These are phyloP conservation scores for Laterallus jamaicensis DNA, from an alignment of 2,113 vertebrate genomes.

Conservation along the genomic window DNA sequence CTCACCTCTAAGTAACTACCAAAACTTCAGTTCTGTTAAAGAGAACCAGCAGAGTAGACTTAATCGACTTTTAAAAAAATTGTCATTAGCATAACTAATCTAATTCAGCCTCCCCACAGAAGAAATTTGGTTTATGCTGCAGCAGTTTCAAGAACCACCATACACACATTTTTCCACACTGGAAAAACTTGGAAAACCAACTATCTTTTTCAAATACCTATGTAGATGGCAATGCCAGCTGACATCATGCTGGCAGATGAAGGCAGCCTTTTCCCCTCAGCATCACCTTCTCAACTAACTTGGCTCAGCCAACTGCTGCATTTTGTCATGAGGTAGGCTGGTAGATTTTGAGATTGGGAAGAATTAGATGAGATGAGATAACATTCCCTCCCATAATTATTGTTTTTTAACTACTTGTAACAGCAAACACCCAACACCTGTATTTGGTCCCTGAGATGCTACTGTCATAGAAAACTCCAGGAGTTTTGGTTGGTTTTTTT, in stretches of 20 bases:
- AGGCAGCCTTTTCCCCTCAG: not conserved
- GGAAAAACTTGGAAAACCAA: not conserved
- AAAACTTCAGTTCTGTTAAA: not conserved
- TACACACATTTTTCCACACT: fast-evolving
- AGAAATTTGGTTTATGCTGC: not conserved
- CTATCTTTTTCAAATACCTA: not conserved
- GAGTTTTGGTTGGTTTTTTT: no score
- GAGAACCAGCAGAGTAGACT: not conserved
- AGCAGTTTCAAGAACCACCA: not conserved
- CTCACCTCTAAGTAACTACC: not conserved
- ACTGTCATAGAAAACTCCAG: not conserved
- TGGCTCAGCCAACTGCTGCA: not conserved
- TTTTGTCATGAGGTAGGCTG: not conserved
- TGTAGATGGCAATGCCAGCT: not conserved
- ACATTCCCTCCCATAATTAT: not conserved
- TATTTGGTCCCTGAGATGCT: not conserved
- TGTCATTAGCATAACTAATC: not conserved
- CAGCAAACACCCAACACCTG: not conserved
- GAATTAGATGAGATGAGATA: not conserved
- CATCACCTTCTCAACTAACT: not conserved
- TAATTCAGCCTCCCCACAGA: not conserved
- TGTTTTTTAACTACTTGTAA: not conserved
- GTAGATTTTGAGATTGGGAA: not conserved
- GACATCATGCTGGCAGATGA: not conserved
- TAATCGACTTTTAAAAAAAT: not conserved